Evolutionary conservation across 2,797 vertebrate genomes (phyloP).

Genomic region (Melanotaenia boesemani): DNA sequence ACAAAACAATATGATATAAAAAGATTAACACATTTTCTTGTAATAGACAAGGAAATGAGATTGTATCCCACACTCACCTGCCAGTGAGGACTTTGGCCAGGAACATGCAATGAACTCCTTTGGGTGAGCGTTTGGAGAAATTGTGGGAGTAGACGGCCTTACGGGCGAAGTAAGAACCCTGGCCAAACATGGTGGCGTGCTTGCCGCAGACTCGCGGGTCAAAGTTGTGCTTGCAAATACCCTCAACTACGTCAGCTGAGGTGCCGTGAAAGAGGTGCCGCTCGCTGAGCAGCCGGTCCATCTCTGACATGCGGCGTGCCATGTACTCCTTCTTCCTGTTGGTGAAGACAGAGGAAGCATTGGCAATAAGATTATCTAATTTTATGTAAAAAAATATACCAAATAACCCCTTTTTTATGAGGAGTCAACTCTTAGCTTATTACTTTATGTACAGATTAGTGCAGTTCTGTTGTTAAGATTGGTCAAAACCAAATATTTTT

Average conservation of each 20-base stretch:
- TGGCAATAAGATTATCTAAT: background rate
- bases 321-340: slow-evolving; percentile 99
- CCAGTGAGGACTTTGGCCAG: slow-evolving; percentile 97
- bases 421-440: background rate
- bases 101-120: slow-evolving; percentile 98
- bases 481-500: slow-evolving; percentile 19
- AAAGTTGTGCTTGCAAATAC: slow-evolving; percentile 99
- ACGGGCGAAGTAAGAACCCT: slow-evolving; percentile 98
- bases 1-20: background rate
- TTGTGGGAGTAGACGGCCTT: slow-evolving; percentile 98
- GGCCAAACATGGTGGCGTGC: slow-evolving; percentile 98
- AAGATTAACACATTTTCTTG: background rate
- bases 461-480: slow-evolving; percentile 1
- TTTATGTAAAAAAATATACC: background rate
- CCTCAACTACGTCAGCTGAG: slow-evolving; percentile 95
- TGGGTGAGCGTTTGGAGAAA: slow-evolving; percentile 94
- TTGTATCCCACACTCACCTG: slow-evolving; percentile 72
- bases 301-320: slow-evolving; percentile 92
- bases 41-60: background rate
- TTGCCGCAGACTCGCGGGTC: slow-evolving; percentile 98
- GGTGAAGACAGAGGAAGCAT: slow-evolving; percentile 3
- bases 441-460: slow-evolving; percentile 10
- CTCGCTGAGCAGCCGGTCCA: slow-evolving; percentile 93
- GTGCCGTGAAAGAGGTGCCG: slow-evolving; percentile 98
- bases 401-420: background rate